phyloP scores from a whole-genome alignment of 2,113 vertebrate genomes.

The Pseudopipra pipra region DNA sequence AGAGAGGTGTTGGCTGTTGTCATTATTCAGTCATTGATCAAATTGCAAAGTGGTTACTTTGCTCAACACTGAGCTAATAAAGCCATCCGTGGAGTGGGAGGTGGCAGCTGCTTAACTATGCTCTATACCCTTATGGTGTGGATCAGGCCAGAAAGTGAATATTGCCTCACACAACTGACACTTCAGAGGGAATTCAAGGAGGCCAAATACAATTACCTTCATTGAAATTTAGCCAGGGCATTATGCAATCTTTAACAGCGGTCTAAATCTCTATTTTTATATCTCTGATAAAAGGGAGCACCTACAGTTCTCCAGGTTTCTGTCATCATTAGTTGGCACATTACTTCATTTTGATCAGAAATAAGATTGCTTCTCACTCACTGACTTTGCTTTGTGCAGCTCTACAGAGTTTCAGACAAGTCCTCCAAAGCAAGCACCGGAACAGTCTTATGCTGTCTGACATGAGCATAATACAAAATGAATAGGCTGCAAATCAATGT shows the following conservation, averaged over 20 bases:
- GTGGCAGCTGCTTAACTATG: background rate
- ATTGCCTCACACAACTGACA: background rate
- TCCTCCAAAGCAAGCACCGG: constrained; percentile 17
- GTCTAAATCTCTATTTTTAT: background rate
- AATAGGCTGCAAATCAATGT: background rate
- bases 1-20: background rate
- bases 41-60: background rate
- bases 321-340: background rate
- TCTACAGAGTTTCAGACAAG: background rate
- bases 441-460: background rate
- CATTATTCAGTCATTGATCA: background rate
- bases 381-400: constrained; percentile 17
- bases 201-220: constrained; percentile 1
- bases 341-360: constrained; percentile 9
- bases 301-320: constrained; percentile 20
- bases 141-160: background rate
- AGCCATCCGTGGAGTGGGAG: background rate
- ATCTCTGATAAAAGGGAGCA: constrained; percentile 2
- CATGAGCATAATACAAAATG: background rate
- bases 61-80: background rate
- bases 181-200: background rate
- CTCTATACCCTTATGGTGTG: background rate
- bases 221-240: background rate
- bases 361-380: background rate
- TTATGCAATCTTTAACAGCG: background rate